A percentile compares a stretch with the other conserved stretches of the same genome.
Evolutionary conservation across 2,888 invertebrate species (phyloP).

Genomic region (Dasysyrphus tricinctus): DNA sequence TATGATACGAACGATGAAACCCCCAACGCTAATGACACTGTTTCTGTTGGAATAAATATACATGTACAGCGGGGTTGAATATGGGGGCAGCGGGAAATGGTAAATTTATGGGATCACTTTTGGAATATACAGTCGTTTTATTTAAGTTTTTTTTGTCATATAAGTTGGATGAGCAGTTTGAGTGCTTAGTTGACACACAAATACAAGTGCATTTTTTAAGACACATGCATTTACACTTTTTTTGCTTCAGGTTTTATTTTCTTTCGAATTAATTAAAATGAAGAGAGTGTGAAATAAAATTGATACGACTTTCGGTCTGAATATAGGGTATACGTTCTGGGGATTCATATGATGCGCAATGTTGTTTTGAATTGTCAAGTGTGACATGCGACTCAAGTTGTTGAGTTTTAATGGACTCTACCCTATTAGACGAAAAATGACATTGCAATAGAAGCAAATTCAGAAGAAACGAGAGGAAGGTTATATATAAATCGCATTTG

Average conservation of each 20-base stretch:
- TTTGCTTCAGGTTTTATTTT: slow-evolving; percentile 48
- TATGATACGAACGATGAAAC: slow-evolving; percentile 24
- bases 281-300: slow-evolving; percentile 57
- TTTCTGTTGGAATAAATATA: slow-evolving; percentile 17
- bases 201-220: slow-evolving; percentile 23
- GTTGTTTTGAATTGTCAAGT: slow-evolving; percentile 52
- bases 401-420: slow-evolving; percentile 65
- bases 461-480: not conserved
- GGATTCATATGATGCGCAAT: slow-evolving; percentile 33
- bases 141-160: slow-evolving; percentile 7
- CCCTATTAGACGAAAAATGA: slow-evolving; percentile 60
- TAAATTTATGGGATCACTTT: slow-evolving; percentile 66
- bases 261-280: slow-evolving; percentile 61
- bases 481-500: not conserved
- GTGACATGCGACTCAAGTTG: slow-evolving; percentile 67
- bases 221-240: slow-evolving; percentile 3
- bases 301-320: slow-evolving; percentile 17
- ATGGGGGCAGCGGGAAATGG: slow-evolving; percentile 33
- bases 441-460: slow-evolving; percentile 48
- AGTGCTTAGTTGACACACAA: slow-evolving; percentile 59
- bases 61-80: not conserved
- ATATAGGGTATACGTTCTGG: slow-evolving; percentile 2
- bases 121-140: slow-evolving; percentile 35
- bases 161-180: slow-evolving; percentile 29
- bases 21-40: slow-evolving; percentile 41